Evolutionary conservation across 1,140 invertebrate genomes (phyloP).

Genomic region (Cydia amplana): DNA sequence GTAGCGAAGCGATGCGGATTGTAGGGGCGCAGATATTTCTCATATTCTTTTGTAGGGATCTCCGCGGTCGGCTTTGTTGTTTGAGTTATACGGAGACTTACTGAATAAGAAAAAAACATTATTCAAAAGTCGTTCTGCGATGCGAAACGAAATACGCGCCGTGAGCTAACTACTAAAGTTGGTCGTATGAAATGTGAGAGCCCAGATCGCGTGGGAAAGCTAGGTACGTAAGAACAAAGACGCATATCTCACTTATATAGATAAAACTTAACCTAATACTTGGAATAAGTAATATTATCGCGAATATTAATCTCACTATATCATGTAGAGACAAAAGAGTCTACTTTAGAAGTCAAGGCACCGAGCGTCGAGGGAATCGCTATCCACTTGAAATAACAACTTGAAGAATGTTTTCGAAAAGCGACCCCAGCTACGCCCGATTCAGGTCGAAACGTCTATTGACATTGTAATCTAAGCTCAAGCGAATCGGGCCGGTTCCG

Average conservation of each 20-base stretch:
- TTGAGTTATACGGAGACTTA: slow-evolving; percentile 59
- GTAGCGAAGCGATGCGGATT: slow-evolving; percentile 64
- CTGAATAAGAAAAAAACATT: slow-evolving; percentile 62
- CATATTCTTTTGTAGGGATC: slow-evolving; percentile 71
- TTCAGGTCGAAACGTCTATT: slow-evolving; percentile 55
- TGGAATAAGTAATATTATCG: slow-evolving; percentile 19
- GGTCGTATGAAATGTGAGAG: slow-evolving; percentile 23
- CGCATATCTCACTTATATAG: neutral
- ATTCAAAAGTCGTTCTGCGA: slow-evolving; percentile 49
- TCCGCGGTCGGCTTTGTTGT: slow-evolving; percentile 63
- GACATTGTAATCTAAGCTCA: slow-evolving; percentile 58
- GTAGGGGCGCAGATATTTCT: slow-evolving; percentile 66
- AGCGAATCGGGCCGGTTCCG: slow-evolving; percentile 51
- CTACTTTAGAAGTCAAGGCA: neutral
- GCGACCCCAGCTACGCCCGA: slow-evolving; percentile 41
- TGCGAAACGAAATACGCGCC: slow-evolving; percentile 39
- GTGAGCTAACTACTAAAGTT: slow-evolving; percentile 44
- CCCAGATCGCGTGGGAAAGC: slow-evolving; percentile 26
- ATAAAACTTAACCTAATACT: slow-evolving; percentile 5
- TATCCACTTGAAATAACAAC: slow-evolving; percentile 30
- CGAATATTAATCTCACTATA: neutral
- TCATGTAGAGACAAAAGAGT: slow-evolving; percentile 1
- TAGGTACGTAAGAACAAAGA: slow-evolving; percentile 6
- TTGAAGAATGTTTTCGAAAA: slow-evolving; percentile 42
- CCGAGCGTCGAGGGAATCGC: slow-evolving; percentile 12